Base-by-base conservation (phyloP, 2,888 invertebrate species). In the Fragum sueziense region DNA sequence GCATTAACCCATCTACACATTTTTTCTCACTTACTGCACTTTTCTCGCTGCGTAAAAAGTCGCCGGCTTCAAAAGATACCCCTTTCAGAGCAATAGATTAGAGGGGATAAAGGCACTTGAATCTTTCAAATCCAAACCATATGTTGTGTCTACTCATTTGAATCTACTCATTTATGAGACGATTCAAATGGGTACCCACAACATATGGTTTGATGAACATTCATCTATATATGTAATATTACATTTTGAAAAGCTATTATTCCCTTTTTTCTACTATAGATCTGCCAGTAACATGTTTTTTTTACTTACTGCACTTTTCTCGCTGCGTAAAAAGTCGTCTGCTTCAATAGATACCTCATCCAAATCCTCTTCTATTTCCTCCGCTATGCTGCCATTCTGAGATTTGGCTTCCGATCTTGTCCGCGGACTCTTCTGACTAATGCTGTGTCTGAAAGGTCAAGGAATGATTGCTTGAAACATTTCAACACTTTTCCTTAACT, bases 281-380 rank as follows among this genome's bases (percentile, higher is more conserved):
- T n/a, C n/a, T n/a, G n/a, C n/a, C n/a, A n/a, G n/a, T n/a, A n/a
- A n/a, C n/a, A n/a, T n/a, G n/a, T 14, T 47, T 4, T 47, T 47
- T 47, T 20, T 14, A 83, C 88, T 77, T 83, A 90, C 91, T 78
- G 76, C 91, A 85, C 91, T 91, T 81, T 90, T 88, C 83, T 91
- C 90, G 86, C 91, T 91, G 65, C 87, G 89, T 33, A 91, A 82
- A 29, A 91, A 79, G 80, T 91, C 91, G 69, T 92, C 91, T 31
- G 86, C 91, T 62, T 89, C 91, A 41, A 89, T 88, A 22, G 91
- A 91, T 62, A 90, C 70, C 57, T 91, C 91, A 47, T 91, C 91
- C 51, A 90, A 87, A 47, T 91, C 90, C 69, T 91, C 90, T 27
- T 91, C 91, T 52, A 91, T 90, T 71, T 91, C 91, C 75, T 91